Evolutionary conservation across 1,140 invertebrate genomes (phyloP).

Genomic region (Rhopalosiphum maidis): DNA sequence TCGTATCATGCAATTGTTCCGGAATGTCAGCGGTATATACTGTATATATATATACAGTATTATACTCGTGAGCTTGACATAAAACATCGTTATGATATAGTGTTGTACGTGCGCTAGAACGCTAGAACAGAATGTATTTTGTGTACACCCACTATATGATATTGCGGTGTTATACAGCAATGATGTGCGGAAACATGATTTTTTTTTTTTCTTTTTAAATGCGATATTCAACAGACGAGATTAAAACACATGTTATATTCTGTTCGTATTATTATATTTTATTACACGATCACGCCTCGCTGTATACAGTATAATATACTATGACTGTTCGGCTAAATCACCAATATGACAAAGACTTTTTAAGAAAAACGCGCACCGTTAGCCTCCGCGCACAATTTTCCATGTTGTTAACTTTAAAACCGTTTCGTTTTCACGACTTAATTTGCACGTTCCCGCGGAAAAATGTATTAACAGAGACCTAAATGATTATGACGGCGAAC

Average conservation of each 20-base stretch:
- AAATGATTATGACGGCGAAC: neutral
- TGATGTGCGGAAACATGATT: constrained; percentile 2
- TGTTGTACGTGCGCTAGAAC: neutral
- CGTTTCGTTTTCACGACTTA: neutral
- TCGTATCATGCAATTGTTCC: neutral
- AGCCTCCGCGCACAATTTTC: neutral
- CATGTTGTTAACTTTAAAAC: neutral
- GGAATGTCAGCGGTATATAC: neutral
- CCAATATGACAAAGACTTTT: neutral
- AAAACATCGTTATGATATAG: neutral
- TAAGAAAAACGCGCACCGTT: neutral
- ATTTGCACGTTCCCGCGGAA: neutral
- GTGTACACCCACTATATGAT: neutral
- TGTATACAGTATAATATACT: neutral
- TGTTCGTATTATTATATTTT: constrained; percentile 10
- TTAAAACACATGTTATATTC: constrained; percentile 8
- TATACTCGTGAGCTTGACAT: neutral
- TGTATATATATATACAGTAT: neutral
- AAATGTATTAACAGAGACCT: neutral
- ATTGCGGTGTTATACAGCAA: neutral
- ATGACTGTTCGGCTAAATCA: neutral
- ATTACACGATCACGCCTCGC: neutral
- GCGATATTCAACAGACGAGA: neutral
- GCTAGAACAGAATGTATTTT: neutral
- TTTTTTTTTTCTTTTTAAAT: neutral